Base-by-base conservation (phyloP, 2,888 invertebrate species). In the Xanthorhoe spadicearia region DNA sequence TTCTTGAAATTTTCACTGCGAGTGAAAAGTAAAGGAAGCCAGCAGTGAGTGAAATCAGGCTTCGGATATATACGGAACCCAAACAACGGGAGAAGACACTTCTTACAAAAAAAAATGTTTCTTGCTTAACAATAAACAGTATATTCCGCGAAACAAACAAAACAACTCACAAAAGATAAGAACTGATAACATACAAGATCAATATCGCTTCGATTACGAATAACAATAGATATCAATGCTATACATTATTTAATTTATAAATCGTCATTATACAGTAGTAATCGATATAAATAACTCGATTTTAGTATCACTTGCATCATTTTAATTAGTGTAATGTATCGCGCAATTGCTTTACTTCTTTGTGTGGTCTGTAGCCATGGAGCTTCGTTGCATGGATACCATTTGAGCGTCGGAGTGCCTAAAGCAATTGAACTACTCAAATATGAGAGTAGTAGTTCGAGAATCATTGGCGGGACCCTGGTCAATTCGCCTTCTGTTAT, bases 391-490 rank as follows among this genome's bases (percentile, higher is more conserved):
- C 76, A 72, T 71, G 81, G 83, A 0, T 89, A 88, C 63, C 89
- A 87, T 69, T 58, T 75, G 59, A 77, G 64, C n/a, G 65, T 83
- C 35, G 89, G 89, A 2, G 82, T 89, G 5, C 84, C 86, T 0
- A 78, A 72, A 50, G 88, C 88, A 0, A 18, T 61, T 2, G 70
- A 68, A 3, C 13, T 89, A 51, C 69, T 71, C 67, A 43, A 60
- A 13, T 56, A 66, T 35, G 84, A 85, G 65, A 64, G 65, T 8
- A 28, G 10, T n/a, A n/a, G 60, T 17, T 7, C 58, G 0, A 81
- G 86, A 63, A 86, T 89, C 13, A 77, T 88, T 7, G 89, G 89
- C 0, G 89, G 89, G 0, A 78, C 67, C 18, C 74, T 74, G 48
- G 85, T 85, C 2, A 28, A 71, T 0, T 61, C 68, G 2, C 72